Evolutionary conservation across 2,888 invertebrate genomes (phyloP).

Genomic region (Dromius quadrimaculatus): DNA sequence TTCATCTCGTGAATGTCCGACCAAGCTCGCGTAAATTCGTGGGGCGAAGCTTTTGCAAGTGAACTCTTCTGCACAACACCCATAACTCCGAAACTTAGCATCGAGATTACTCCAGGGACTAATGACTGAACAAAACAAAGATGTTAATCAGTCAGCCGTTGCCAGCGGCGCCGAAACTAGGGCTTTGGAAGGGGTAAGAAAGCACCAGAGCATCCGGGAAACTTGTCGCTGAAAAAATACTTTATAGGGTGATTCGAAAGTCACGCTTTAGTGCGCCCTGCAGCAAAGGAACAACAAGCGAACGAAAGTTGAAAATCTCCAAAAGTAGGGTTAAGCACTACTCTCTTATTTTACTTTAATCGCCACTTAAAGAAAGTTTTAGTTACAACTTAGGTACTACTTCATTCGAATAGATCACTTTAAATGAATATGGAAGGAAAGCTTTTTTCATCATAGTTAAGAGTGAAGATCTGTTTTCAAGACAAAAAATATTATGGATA

Average conservation of each 20-base stretch:
- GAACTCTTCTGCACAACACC: constrained; percentile 53
- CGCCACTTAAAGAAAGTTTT: no score
- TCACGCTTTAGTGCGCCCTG: constrained; percentile 13
- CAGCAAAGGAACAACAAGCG: no score
- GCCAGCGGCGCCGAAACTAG: constrained; percentile 52
- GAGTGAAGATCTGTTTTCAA: no score
- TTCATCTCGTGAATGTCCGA: constrained; percentile 18
- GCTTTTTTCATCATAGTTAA: no score
- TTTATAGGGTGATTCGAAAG: constrained; percentile 34
- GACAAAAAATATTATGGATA: no score
- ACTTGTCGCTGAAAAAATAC: constrained; percentile 21
- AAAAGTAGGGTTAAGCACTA: no score
- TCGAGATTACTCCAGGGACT: constrained; percentile 61
- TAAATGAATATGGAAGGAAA: no score
- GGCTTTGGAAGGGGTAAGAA: background rate
- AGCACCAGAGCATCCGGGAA: background rate
- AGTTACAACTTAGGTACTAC: no score
- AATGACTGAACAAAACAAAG: constrained; percentile 62
- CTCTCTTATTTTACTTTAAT: constrained; percentile 21
- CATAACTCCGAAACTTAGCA: constrained; percentile 62
- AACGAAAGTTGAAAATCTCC: no score
- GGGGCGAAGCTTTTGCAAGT: no score
- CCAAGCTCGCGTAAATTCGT: constrained; percentile 1
- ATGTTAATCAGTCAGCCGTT: constrained; percentile 62
- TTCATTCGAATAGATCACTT: no score